These are phyloP conservation scores for Anthophora plumipes DNA, from an alignment of 2,888 invertebrate species.

Conservation along the genomic window DNA sequence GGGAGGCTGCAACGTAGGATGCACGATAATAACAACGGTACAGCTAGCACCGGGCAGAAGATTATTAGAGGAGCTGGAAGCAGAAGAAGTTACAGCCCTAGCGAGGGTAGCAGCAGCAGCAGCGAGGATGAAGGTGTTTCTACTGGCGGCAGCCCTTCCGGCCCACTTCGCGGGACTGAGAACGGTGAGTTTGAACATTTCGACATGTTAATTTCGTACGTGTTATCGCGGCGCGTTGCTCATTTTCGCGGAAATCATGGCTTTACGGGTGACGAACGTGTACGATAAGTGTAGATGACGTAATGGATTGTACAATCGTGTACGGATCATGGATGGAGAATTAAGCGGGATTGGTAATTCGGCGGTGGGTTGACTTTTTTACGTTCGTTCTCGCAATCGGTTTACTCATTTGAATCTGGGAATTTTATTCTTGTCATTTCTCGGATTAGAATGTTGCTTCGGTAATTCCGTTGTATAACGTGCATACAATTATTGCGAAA, in stretches of 20 bases:
- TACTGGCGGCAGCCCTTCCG: constrained; percentile 82
- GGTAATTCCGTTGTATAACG: too few species aligned
- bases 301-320: constrained; percentile 36
- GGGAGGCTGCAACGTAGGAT: constrained; percentile 76
- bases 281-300: constrained; percentile 47
- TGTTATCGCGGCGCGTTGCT: background rate
- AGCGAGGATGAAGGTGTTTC: constrained; percentile 84
- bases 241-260: constrained; percentile 1
- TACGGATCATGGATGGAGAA: background rate
- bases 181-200: constrained; percentile 76
- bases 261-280: background rate
- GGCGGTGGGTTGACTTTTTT: background rate
- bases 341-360: background rate
- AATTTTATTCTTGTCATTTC: background rate
- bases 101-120: constrained; percentile 81
- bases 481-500: too few species aligned
- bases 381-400: background rate
- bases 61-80: constrained; percentile 72
- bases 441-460: background rate
- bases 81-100: constrained; percentile 82
- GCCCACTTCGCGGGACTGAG: constrained; percentile 81
- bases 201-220: background rate
- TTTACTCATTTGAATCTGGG: background rate
- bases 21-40: constrained; percentile 81
- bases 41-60: constrained; percentile 71